phyloP scores from a whole-genome alignment of 92 coral and sea anemone genomes.

The Siderastrea siderea region DNA sequence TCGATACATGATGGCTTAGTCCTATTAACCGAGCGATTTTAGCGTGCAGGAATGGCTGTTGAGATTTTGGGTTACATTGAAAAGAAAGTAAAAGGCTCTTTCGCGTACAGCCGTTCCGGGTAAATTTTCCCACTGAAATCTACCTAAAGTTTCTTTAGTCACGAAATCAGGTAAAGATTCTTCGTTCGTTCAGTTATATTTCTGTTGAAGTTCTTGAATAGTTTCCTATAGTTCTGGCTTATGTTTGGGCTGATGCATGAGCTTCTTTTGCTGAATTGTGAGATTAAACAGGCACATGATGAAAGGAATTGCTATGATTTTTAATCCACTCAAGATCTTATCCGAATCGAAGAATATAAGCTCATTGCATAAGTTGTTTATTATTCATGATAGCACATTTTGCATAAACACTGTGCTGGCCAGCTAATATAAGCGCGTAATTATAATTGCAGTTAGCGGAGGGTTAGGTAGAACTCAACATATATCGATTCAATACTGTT shows the following conservation, averaged over 20 bases:
- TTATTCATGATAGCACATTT: too few species aligned
- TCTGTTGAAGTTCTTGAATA: too few species aligned
- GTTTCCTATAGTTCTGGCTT: too few species aligned
- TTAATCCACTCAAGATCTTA: too few species aligned
- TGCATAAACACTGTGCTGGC: background rate
- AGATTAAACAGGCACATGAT: too few species aligned
- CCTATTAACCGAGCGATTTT: background rate
- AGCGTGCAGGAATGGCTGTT: background rate
- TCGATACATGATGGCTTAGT: background rate
- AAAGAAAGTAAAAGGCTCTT: background rate
- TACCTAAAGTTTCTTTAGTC: background rate
- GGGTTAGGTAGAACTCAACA: background rate
- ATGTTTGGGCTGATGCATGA: too few species aligned
- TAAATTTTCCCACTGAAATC: background rate
- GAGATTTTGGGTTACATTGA: background rate
- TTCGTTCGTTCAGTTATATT: background rate
- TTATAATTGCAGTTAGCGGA: background rate
- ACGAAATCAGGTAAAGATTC: background rate
- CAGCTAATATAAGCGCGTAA: background rate
- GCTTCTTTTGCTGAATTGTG: too few species aligned
- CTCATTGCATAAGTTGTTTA: too few species aligned
- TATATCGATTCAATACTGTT: background rate
- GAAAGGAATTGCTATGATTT: too few species aligned
- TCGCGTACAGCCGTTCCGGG: background rate
- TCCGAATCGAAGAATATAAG: too few species aligned